phyloP scores from a whole-genome alignment of 2,888 invertebrate genomes.

The Stenoptilia bipunctidactyla region DNA sequence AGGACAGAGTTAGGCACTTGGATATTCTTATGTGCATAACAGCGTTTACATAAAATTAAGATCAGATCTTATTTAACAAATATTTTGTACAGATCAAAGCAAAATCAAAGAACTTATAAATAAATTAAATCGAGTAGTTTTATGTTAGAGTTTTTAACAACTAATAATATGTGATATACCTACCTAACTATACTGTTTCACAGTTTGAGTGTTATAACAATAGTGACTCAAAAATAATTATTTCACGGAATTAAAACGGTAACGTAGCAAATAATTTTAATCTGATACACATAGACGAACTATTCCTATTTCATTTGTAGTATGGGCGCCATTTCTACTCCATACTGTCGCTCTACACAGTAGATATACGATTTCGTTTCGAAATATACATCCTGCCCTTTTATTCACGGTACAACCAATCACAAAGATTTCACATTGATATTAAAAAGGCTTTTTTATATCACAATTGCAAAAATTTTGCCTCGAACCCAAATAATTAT shows the following conservation, averaged over 20 bases:
- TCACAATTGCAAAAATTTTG: not conserved
- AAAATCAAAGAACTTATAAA: constrained; percentile 63
- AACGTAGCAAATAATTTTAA: constrained; percentile 19
- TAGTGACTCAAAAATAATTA: constrained; percentile 33
- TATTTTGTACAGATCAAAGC: constrained; percentile 64
- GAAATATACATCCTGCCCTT: constrained; percentile 58
- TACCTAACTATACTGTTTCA: constrained; percentile 44
- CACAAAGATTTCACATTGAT: constrained; percentile 3
- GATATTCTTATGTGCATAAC: no score
- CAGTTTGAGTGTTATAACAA: constrained; percentile 37
- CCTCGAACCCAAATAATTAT: constrained; percentile 22
- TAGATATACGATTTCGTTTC: constrained; percentile 68
- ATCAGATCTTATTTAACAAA: constrained; percentile 57
- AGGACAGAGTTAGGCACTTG: not conserved
- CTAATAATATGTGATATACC: constrained; percentile 56
- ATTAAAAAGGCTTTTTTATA: not conserved
- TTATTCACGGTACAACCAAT: constrained; percentile 28
- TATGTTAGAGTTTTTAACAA: constrained; percentile 50
- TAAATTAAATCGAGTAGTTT: constrained; percentile 45
- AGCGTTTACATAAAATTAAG: constrained; percentile 13
- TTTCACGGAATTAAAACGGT: constrained; percentile 37
- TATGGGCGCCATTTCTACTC: constrained; percentile 6
- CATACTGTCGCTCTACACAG: constrained; percentile 67
- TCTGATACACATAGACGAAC: constrained; percentile 10
- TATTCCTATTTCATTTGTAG: no score